Conservation (phyloP, 2,113 vertebrate genomes). For the Spheniscus mendiculus region DNA sequence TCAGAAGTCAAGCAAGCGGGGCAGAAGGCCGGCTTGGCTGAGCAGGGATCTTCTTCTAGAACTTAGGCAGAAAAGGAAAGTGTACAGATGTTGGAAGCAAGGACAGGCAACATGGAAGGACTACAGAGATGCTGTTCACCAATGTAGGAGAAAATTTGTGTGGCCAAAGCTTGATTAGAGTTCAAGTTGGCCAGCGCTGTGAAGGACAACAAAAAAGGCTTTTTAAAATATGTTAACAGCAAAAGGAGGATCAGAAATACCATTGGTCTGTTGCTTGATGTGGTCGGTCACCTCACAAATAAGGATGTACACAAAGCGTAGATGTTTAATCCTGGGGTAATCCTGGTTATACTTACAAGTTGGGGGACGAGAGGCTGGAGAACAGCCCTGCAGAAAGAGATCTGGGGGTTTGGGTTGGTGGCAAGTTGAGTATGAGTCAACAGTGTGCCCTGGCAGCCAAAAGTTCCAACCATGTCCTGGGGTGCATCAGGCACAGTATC, state of each 20-base stretch:
- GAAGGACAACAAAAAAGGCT: neutral
- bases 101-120: neutral
- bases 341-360: neutral
- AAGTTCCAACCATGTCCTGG: neutral
- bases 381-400: neutral
- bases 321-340: neutral
- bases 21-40: neutral
- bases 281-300: neutral
- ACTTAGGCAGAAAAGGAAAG: neutral
- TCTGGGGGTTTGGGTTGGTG: neutral
- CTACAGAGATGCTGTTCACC: neutral
- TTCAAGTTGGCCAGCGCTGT: neutral
- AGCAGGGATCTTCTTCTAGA: neutral
- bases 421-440: neutral
- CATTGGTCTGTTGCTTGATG: neutral
- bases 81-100: neutral
- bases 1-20: neutral
- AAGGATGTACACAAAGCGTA: neutral
- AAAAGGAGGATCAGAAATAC: neutral
- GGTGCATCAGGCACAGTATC: too few species aligned
- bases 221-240: neutral
- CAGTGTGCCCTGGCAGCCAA: neutral
- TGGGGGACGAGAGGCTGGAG: neutral
- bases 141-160: neutral
- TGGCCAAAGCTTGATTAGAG: neutral